Base-by-base conservation (phyloP, 1,140 invertebrate genomes). In the Whitmania pigra region DNA sequence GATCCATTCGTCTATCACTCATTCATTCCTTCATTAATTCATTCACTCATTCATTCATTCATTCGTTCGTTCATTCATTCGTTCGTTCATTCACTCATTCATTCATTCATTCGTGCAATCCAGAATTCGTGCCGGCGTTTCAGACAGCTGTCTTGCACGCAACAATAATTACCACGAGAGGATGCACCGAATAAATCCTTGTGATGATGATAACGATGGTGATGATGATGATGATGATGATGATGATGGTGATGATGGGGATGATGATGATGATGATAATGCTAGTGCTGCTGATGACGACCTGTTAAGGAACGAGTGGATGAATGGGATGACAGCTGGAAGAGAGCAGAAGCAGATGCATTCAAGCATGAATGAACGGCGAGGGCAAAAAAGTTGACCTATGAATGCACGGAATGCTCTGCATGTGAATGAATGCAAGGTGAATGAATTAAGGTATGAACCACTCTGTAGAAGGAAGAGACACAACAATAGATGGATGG, bases 91-190 rank as follows among this genome's bases (percentile, higher is more conserved):
- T 63, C 57, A n/a, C 22, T 63, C 57, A 31, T 63, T 63, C 57
- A 63, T 63, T 63, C 57, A 25, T 63, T 63, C 20, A 20, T 63
- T n/a, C 20, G 29, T 57, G 2, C 25, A 2, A 20, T 31, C 22
- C 57, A 63, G 57, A n/a, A 7, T 63, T 31, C 57, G 29, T 25
- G 29, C 57, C 15, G 29, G 29, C 22, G 57, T 25, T 63, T 63
- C 57, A 22, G 57, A n/a, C 22, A 63, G 22, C 29, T 63, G 22
- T 63, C 22, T 31, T 22, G 29, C 22, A 63, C 57, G 57, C 22
- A 63, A 63, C 57, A 31, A 63, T 22, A 63, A 63, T 63, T 25
- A 63, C 22, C 29, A 63, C 57, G 57, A 63, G 22, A 63, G 22
- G 57, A 63, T 63, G 29, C 57, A 63, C 22, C 22, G 29, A 22